Percentiles rank a stretch among this genome's conserved stretches.
phyloP scores from a whole-genome alignment of 2,113 vertebrate species.

The Andinoacara biseriatus region DNA sequence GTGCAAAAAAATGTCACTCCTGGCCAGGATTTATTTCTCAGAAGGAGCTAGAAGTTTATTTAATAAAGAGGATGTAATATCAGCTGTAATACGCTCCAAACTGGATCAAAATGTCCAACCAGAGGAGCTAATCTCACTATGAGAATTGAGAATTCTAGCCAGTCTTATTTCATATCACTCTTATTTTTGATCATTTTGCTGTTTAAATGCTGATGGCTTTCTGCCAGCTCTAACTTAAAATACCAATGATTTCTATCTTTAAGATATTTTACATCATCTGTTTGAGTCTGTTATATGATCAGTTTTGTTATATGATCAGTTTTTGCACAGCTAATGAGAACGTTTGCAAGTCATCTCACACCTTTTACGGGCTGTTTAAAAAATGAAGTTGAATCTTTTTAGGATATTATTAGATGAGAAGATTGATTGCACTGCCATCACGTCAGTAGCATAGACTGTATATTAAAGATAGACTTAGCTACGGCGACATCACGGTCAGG shows the following conservation, averaged over 20 bases:
- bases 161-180: not conserved
- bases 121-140: not conserved
- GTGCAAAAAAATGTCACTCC: not conserved
- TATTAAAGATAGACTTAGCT: not conserved
- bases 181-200: not conserved
- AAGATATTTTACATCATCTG: not conserved
- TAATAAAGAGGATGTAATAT: not conserved
- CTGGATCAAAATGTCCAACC: not conserved
- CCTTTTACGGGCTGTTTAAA: not conserved
- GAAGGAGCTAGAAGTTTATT: not conserved
- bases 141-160: too few species aligned
- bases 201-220: not conserved
- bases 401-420: not conserved
- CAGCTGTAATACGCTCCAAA: not conserved
- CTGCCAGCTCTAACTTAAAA: not conserved
- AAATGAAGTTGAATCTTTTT: not conserved
- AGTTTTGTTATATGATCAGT: too few species aligned
- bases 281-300: not conserved
- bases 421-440: not conserved
- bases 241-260: not conserved
- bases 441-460: not conserved
- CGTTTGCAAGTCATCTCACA: constrained; percentile 6
- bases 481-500: not conserved
- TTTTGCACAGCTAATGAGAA: not conserved
- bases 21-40: not conserved